Conservation (phyloP, 2,888 invertebrate genomes). For the Tuberolachnus salignus region DNA sequence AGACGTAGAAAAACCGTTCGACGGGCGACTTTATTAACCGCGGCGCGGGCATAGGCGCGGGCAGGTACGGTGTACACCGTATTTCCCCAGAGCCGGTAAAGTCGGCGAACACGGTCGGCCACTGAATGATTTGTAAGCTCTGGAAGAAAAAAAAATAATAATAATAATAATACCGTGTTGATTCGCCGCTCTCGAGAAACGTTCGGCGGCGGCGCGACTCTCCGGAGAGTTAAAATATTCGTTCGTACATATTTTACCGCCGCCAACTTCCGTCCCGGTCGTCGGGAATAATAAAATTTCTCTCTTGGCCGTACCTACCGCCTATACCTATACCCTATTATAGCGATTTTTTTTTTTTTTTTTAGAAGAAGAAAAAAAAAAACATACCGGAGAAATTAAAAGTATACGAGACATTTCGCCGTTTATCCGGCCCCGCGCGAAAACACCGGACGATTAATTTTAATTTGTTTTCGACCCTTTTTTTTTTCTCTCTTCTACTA, state of each 20-base stretch:
- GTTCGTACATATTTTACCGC: conserved; percentile 43
- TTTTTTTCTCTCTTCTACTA: neutral
- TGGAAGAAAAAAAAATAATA: conserved; percentile 38
- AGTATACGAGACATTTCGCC: neutral
- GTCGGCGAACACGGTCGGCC: conserved; percentile 29
- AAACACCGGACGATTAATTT: conserved; percentile 8
- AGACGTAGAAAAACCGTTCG: conserved; percentile 41
- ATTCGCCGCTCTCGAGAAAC: conserved; percentile 22
- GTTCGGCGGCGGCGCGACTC: conserved; percentile 36
- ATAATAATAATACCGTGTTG: no score
- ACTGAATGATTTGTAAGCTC: conserved; percentile 53
- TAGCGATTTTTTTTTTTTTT: no score
- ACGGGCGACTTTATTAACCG: conserved; percentile 45
- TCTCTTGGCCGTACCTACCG: neutral
- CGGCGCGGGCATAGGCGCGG: neutral
- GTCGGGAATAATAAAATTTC: conserved; percentile 30
- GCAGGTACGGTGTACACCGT: neutral
- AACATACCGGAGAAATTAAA: conserved; percentile 19
- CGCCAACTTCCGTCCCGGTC: conserved; percentile 15
- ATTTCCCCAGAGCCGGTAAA: conserved; percentile 48
- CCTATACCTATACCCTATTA: neutral
- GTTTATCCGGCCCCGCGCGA: neutral
- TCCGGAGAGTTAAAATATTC: conserved; percentile 29
- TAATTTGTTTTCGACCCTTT: conserved; percentile 10
- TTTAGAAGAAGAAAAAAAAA: no score